Evolutionary conservation across 2,797 vertebrate species (phyloP).

Genomic region (Lithobates pipiens): DNA sequence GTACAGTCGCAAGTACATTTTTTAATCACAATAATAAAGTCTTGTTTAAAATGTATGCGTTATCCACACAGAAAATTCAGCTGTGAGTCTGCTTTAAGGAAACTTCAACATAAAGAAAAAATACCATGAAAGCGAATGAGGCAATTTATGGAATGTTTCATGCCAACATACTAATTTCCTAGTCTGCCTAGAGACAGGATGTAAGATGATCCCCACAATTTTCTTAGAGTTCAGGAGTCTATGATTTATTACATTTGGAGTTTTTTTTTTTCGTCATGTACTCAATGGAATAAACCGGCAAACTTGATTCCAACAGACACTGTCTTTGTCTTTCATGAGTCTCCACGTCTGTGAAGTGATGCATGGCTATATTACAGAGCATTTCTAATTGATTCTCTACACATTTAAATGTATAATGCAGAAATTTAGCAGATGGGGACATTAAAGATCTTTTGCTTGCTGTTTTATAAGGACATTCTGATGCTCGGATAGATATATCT

Average conservation of each 20-base stretch:
- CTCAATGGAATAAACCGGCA: constrained; percentile 18
- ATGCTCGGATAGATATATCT: background rate
- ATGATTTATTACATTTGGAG: constrained; percentile 27
- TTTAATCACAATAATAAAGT: no score
- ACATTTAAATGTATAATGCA: constrained; percentile 3
- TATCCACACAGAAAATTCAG: no score
- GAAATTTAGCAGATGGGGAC: constrained; percentile 22
- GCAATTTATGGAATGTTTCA: background rate
- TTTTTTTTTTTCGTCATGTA: constrained; percentile 16
- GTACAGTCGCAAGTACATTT: no score
- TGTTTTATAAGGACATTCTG: constrained; percentile 41
- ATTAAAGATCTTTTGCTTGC: constrained; percentile 53
- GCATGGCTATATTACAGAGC: background rate
- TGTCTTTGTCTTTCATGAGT: constrained; percentile 36
- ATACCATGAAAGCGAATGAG: background rate
- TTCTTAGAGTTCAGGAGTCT: constrained; percentile 39
- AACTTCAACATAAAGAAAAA: background rate
- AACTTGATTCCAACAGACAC: constrained; percentile 31
- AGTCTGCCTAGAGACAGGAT: constrained; percentile 8
- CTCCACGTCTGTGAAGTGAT: constrained; percentile 52
- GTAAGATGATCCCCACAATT: constrained; percentile 29
- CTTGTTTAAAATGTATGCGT: no score
- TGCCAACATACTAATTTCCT: constrained; percentile 18
- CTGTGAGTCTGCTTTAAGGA: no score
- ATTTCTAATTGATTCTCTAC: constrained; percentile 59